A percentile compares a stretch with the other conserved stretches of the same genome.
phyloP scores from a whole-genome alignment of 92 coral and sea anemone genomes.

The Porites rus region DNA sequence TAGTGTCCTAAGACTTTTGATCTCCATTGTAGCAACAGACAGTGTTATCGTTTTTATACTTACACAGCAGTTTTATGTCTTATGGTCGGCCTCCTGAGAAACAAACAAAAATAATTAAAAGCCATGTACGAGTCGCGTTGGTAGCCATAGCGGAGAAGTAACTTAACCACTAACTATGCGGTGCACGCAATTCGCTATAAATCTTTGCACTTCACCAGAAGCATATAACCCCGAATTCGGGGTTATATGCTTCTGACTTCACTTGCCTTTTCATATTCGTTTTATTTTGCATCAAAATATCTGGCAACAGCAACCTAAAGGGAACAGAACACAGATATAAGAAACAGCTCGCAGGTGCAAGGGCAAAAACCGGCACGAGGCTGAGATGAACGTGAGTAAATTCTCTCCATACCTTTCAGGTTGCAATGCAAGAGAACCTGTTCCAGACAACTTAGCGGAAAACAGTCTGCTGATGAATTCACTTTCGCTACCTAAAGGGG shows the following conservation, averaged over 20 bases:
- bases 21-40: background rate
- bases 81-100: slow-evolving; percentile 26
- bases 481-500: slow-evolving; percentile 55
- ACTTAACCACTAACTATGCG: too few species aligned
- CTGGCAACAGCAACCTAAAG: background rate
- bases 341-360: background rate
- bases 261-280: slow-evolving; percentile 45
- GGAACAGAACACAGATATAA: background rate
- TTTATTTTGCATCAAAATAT: slow-evolving; percentile 38
- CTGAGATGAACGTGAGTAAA: too few species aligned
- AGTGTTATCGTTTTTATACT: background rate
- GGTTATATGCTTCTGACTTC: too few species aligned
- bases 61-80: slow-evolving; percentile 47
- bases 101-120: background rate
- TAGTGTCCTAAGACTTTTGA: too few species aligned
- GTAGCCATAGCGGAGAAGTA: too few species aligned
- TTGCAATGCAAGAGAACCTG: slow-evolving; percentile 52
- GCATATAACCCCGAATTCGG: too few species aligned
- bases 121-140: background rate
- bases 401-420: slow-evolving; percentile 22
- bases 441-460: slow-evolving; percentile 51
- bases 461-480: slow-evolving; percentile 54
- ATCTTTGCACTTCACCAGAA: too few species aligned
- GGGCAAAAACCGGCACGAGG: too few species aligned
- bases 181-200: too few species aligned